Conservation (phyloP, 2,113 vertebrate species). For the Myodes glareolus region DNA sequence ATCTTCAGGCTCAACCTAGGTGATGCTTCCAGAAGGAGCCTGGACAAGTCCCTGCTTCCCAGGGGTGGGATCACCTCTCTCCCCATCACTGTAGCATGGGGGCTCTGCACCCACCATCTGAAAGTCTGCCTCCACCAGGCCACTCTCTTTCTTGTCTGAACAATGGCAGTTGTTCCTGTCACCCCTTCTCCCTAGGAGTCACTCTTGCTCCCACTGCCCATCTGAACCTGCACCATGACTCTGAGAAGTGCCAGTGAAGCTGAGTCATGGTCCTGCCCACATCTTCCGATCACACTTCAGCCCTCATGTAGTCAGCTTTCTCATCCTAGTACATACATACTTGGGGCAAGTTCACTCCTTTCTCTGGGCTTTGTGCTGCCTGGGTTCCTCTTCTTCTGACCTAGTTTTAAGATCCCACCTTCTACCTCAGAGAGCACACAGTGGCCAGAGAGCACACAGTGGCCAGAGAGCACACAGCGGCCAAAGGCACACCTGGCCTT, state of each 20-base stretch:
- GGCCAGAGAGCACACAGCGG: not conserved
- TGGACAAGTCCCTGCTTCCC: not conserved
- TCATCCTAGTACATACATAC: fast-evolving
- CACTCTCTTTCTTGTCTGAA: not conserved
- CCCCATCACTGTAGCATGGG: not conserved
- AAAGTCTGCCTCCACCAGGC: not conserved
- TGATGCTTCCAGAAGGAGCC: not conserved
- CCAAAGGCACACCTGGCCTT: not conserved
- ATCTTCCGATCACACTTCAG: not conserved
- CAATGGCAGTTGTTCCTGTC: not conserved
- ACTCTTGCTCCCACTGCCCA: not conserved
- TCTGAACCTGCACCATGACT: not conserved
- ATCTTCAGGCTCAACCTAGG: not conserved
- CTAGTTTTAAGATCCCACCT: not conserved
- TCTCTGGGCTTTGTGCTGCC: not conserved
- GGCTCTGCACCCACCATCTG: not conserved
- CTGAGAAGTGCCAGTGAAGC: not conserved
- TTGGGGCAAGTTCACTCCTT: not conserved
- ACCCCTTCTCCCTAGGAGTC: not conserved
- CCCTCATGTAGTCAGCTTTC: not conserved
- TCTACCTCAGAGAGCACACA: not conserved
- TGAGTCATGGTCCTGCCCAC: not conserved
- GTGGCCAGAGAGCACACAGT: not conserved
- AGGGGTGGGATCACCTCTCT: not conserved
- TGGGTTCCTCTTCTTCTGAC: not conserved